phyloP scores from a whole-genome alignment of 2,113 vertebrate genomes.

The Pseudonaja textilis region DNA sequence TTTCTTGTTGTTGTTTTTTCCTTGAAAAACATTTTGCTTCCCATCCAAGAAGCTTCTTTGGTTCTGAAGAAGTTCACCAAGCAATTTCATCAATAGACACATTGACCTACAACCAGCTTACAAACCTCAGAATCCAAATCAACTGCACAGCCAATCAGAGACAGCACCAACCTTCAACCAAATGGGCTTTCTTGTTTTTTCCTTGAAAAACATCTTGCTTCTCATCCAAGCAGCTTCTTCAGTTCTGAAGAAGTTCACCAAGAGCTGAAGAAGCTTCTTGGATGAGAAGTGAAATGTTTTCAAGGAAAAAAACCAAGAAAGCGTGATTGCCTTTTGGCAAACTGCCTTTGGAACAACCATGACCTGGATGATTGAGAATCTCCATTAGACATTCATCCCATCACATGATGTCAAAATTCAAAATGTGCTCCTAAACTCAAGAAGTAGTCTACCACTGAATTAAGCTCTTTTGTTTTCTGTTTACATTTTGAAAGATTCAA shows the following conservation, averaged over 20 bases:
- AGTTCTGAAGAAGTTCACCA: not conserved
- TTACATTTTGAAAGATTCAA: not conserved
- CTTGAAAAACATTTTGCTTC: too few relatives aligned
- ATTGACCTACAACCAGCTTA: too few relatives aligned
- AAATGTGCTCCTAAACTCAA: not conserved
- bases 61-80: not conserved
- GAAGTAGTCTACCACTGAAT: not conserved
- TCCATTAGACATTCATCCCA: not conserved
- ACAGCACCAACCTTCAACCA: too few relatives aligned
- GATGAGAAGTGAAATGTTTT: not conserved
- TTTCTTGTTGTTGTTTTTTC: too few relatives aligned
- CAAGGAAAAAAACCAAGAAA: not conserved
- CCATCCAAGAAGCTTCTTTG: too few relatives aligned
- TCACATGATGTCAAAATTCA: not conserved
- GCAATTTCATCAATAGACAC: too few relatives aligned
- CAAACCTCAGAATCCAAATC: too few relatives aligned
- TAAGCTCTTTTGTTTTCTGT: not conserved
- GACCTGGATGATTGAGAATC: not conserved
- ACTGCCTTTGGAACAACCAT: not conserved
- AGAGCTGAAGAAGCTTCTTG: not conserved
- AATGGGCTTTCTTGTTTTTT: too few relatives aligned
- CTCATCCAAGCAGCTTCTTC: too few relatives aligned
- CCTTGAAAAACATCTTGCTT: too few relatives aligned
- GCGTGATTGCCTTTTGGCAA: not conserved
- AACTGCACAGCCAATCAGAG: too few relatives aligned